These are phyloP conservation scores for Muscidifurax raptorellus DNA, from an alignment of 1,140 invertebrate species.

Conservation along the genomic window DNA sequence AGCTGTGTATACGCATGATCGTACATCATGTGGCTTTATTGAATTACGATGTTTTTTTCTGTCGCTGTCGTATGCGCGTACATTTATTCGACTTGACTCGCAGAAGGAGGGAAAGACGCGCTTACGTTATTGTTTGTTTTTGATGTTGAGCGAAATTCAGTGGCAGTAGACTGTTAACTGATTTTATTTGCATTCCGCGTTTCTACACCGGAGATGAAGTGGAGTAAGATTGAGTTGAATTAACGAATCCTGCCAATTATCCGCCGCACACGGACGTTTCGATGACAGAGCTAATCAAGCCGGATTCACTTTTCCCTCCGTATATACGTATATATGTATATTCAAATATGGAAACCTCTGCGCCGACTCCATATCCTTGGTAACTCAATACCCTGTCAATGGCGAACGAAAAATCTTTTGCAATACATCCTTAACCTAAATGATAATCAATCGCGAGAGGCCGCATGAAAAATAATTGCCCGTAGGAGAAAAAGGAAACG, in stretches of 20 bases:
- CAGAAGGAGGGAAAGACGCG: no score
- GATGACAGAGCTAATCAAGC: slow-evolving; percentile 19
- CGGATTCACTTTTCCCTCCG: background rate
- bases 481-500: background rate
- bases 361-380: background rate
- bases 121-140: no score
- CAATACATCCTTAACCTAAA: background rate
- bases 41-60: background rate
- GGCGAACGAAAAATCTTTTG: background rate
- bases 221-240: background rate
- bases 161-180: background rate
- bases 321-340: no score
- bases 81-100: no score
- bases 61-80: background rate
- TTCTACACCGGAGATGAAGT: background rate
- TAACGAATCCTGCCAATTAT: slow-evolving; percentile 7
- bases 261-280: background rate
- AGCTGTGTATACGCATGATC: background rate
- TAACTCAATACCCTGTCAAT: background rate
- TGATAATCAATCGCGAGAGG: background rate
- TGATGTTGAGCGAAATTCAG: no score
- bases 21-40: background rate
- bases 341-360: background rate
- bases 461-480: background rate
- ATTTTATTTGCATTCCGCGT: background rate